Base-by-base conservation (phyloP, 2,797 vertebrate genomes). In the Tokudaia tokunoshimensis region DNA sequence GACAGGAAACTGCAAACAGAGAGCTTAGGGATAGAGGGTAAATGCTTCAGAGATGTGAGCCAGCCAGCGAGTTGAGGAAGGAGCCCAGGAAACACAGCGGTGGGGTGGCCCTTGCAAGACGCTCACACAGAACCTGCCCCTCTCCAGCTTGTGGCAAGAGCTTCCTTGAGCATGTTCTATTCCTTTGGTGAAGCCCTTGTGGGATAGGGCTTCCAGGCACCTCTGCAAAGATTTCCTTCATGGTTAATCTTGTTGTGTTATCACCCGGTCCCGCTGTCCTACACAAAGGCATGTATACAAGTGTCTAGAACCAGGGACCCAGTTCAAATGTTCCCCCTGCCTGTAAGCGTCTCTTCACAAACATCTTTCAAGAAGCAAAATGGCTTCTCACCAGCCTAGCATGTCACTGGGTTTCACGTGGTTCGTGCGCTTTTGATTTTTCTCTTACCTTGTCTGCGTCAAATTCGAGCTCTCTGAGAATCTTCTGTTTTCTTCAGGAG, bases 321-420 rank as follows among this genome's bases (percentile, higher is more conserved):
- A 37, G 83, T 19, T 34, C 63, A 31, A 52, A 50, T 52, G 83
- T 1, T 13, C 13, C 0, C 0, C 34, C 65, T 29, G 22, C 34
- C 84, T 29, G 41, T 5, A 61, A 86, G 81, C 2, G 29, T 86
- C 89, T 95, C 65, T 84, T 88, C 59, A 20, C 2, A 3, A 24
- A 26, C 11, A 1, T 83, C 47, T 92, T 96, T 47, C 52, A 55
- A 82, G 82, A 85, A 95, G 31, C 44, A 85, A 74, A 96, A 74
- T 63, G 31, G 52, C 70, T 88, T 93, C 57, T 80, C 57, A 92
- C 82, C 63, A 63, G 14, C 81, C 59, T 61, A 83, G 81, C 81
- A 57, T 41, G 11, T 34, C 80, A 12, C 34, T 81, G 81, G 55
- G 81, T 88, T 52, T 61, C 85, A 79, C n/a, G 26, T 24, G 55